Evolutionary conservation across 1,140 invertebrate genomes (phyloP), one percentile per base, ranked within the genome.

Genomic region (Saxidomus purpurata): DNA sequence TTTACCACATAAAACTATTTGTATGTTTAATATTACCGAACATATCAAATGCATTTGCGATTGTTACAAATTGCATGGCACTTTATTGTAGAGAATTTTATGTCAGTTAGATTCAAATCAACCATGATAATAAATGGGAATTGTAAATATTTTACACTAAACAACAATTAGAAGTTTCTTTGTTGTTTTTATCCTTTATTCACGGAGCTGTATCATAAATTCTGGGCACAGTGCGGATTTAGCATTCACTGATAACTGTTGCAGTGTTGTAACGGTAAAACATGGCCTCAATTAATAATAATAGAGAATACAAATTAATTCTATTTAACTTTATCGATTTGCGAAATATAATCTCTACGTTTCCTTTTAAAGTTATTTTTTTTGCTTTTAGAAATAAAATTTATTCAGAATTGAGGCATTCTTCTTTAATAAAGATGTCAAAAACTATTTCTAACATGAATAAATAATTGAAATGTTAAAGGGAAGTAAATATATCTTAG

Each of bases 121-220:
- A 6, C 11, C 67, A 28, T 71, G 31, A 22, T 19, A 71, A 38
- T 71, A 71, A 71, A 71, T 71, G 36, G 17, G 67, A 71, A 71
- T 71, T 40, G 67, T 71, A 28, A 71, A 71, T 71, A 71, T 36
- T 71, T 71, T 71, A 71, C 67, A 40, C 22, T 71, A 40, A 71
- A 71, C 34, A 71, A 71, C 67, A 71, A 71, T 71, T 71, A 71
- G 36, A 38, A 15, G 22, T 71, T 36, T 71, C 67, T 71, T 71
- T 71, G 67, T 71, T 71, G 36, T 71, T 38, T 71, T 71, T 38
- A 63, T 71, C 25, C 67, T 1, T n/a, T 28, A 71, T 71, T 71
- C 36, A 71, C 9, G n/a, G 59, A 25, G 8, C 59, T 4, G 59
- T 28, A 63, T 63, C 59, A 63, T 63, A 63, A 63, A 63, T 63